A percentile compares a stretch with the other conserved stretches of the same genome.
Evolutionary conservation across 2,888 invertebrate genomes (phyloP).

Genomic region (Melieria omissa): DNA sequence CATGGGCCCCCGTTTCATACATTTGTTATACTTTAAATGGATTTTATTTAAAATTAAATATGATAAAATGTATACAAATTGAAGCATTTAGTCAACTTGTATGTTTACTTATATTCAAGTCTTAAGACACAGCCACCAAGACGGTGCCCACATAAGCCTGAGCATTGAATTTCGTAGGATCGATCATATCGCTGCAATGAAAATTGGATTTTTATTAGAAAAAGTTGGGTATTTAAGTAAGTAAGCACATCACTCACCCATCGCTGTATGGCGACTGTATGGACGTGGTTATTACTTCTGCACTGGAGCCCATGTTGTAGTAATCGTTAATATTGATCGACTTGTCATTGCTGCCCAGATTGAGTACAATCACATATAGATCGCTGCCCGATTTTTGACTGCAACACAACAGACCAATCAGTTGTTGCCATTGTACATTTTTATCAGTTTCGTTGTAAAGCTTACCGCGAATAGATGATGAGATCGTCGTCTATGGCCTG

Average conservation of each 20-base stretch:
- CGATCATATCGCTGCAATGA: constrained; percentile 50
- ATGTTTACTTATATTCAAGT: no score
- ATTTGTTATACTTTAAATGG: neutral
- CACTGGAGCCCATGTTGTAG: constrained; percentile 51
- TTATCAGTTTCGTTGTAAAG: neutral
- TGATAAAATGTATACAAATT: neutral
- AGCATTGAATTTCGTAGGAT: constrained; percentile 52
- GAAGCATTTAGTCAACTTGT: neutral
- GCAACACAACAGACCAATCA: neutral
- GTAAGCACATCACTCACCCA: constrained; percentile 49
- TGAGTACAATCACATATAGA: constrained; percentile 68
- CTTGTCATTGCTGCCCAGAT: constrained; percentile 68
- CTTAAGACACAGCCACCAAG: constrained; percentile 50
- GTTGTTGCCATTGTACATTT: neutral
- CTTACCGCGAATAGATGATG: constrained; percentile 61
- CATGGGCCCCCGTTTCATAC: neutral
- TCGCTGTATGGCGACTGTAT: constrained; percentile 60
- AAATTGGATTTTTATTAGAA: neutral
- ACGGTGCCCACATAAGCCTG: constrained; percentile 60
- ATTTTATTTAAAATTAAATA: neutral
- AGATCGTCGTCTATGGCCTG: constrained; percentile 56
- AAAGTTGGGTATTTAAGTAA: neutral
- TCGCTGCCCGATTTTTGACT: constrained; percentile 57
- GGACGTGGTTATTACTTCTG: constrained; percentile 63
- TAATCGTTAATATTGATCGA: constrained; percentile 66